Evolutionary conservation across 2,888 invertebrate species (phyloP).

Genomic region (Agriotes lineatus): DNA sequence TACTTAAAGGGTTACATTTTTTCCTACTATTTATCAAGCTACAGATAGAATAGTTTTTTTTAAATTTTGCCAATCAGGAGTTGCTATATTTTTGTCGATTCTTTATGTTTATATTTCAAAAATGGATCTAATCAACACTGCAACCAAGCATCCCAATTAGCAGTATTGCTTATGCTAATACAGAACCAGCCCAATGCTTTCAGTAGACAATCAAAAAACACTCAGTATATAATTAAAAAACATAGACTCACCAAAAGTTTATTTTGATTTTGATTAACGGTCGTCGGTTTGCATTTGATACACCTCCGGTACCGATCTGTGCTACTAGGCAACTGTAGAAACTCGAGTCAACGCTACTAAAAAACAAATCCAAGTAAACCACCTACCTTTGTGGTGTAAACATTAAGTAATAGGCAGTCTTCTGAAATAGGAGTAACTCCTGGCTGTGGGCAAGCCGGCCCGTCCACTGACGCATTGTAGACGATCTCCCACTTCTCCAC

Average conservation of each 20-base stretch:
- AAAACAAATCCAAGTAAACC: neutral
- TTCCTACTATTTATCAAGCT: too few species aligned
- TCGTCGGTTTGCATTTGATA: slow-evolving; percentile 31
- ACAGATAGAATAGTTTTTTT: too few species aligned
- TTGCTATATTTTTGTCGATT: too few species aligned
- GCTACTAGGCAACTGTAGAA: slow-evolving; percentile 1
- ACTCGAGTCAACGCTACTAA: neutral
- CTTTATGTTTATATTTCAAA: too few species aligned
- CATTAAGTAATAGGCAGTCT: slow-evolving; percentile 75
- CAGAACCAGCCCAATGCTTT: too few species aligned
- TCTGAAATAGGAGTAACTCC: slow-evolving; percentile 66
- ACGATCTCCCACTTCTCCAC: slow-evolving; percentile 60
- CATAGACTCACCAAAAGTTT: neutral
- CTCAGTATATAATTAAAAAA: neutral
- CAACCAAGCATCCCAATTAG: too few species aligned
- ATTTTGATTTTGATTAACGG: neutral
- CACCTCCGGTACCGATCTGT: slow-evolving; percentile 19
- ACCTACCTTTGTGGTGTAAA: slow-evolving; percentile 69
- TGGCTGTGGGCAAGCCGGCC: slow-evolving; percentile 62
- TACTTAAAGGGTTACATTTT: too few species aligned
- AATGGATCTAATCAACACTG: too few species aligned
- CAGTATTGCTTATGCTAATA: too few species aligned
- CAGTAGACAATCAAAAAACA: too few species aligned
- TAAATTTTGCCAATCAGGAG: too few species aligned
- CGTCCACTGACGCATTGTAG: slow-evolving; percentile 61